Conservation (phyloP, 2,797 vertebrate genomes). For the Dermochelys coriacea region DNA sequence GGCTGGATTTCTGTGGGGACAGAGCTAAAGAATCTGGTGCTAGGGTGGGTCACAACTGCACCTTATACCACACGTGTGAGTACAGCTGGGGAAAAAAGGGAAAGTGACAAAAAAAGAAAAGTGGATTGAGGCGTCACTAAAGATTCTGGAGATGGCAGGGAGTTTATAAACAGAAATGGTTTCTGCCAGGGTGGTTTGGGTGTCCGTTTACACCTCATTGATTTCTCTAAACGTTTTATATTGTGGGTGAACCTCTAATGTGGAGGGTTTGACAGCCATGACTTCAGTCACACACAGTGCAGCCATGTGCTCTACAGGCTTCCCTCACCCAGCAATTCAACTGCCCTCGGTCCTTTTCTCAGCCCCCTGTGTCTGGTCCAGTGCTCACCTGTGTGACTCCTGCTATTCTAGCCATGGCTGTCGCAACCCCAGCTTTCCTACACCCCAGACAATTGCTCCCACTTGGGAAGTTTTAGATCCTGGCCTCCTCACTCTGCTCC, state of each 20-base stretch:
- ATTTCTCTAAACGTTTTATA: not conserved
- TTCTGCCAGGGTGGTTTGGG: too few relatives aligned
- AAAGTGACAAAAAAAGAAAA: not conserved
- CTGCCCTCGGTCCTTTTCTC: too few relatives aligned
- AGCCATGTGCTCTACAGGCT: not conserved
- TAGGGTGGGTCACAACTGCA: too few relatives aligned
- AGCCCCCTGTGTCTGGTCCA: not conserved
- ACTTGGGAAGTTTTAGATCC: too few relatives aligned
- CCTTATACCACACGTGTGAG: rapidly evolving
- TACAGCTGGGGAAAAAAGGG: too few relatives aligned
- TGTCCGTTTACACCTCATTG: not conserved
- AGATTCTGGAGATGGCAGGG: not conserved
- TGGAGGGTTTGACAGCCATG: too few relatives aligned
- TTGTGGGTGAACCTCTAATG: not conserved
- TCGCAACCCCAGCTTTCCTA: too few relatives aligned
- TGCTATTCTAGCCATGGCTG: too few relatives aligned
- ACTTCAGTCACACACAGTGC: not conserved
- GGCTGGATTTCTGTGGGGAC: too few relatives aligned
- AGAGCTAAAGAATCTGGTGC: too few relatives aligned
- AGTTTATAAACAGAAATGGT: not conserved
- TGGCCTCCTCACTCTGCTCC: too few relatives aligned
- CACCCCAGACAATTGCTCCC: too few relatives aligned
- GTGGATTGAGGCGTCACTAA: not conserved
- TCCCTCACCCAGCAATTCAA: not conserved
- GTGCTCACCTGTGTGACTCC: not conserved